Evolutionary conservation across 2,113 vertebrate species (phyloP).

Genomic region (Salvator merianae): DNA sequence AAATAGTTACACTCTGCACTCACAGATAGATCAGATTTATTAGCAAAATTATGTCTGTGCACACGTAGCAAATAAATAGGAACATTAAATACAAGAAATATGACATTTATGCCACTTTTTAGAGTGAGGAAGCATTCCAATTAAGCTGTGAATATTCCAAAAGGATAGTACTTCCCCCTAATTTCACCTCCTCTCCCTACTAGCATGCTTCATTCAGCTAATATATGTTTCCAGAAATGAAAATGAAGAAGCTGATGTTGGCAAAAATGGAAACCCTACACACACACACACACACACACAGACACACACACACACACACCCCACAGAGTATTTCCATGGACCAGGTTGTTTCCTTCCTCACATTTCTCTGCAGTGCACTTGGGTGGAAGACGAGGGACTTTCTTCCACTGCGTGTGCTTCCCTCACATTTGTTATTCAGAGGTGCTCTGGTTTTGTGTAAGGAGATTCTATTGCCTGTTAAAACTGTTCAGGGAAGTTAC

Average conservation of each 20-base stretch:
- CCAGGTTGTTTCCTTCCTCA: not conserved
- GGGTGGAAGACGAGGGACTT: too few species aligned
- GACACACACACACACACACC: not conserved
- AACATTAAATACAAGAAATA: conserved; percentile 64
- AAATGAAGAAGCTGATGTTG: not conserved
- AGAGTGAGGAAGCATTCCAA: conserved; percentile 56
- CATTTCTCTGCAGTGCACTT: not conserved
- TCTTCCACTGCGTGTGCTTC: not conserved
- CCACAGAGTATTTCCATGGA: too few species aligned
- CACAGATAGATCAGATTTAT: conserved; percentile 67
- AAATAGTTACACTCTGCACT: conserved; percentile 67
- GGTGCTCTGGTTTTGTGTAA: not conserved
- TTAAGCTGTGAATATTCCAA: conserved; percentile 47
- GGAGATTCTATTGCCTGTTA: not conserved
- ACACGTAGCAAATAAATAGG: conserved; percentile 61
- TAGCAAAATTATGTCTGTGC: conserved; percentile 59
- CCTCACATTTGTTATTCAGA: not conserved
- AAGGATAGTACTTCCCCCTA: conserved; percentile 4
- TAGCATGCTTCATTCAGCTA: conserved; percentile 16
- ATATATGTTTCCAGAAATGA: conserved; percentile 20
- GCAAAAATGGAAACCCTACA: not conserved
- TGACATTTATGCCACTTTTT: conserved; percentile 48
- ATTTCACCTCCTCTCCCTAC: conserved; percentile 8
- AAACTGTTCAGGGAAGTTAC: too few species aligned
- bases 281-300: too few species aligned